Evolutionary conservation across 2,113 vertebrate species (phyloP).

Genomic region (Petrocephalus zakoni): DNA sequence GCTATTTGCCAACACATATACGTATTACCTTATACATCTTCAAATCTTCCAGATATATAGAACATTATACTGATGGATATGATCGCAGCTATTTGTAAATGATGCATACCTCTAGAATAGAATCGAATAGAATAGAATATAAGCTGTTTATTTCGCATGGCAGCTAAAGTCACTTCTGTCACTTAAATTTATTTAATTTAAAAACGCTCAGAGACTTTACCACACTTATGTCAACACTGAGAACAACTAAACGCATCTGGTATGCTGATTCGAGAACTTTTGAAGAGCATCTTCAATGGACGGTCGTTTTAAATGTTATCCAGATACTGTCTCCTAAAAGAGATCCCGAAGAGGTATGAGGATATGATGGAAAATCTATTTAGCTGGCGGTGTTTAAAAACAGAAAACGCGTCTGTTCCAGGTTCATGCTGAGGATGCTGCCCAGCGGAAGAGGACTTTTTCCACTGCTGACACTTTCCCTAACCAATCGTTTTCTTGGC

Average conservation of each 20-base stretch:
- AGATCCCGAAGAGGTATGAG: constrained; percentile 29
- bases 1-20: no score
- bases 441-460: neutral
- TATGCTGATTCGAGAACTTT: constrained; percentile 43
- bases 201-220: constrained; percentile 38
- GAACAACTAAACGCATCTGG: constrained; percentile 58
- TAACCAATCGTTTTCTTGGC: neutral
- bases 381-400: constrained; percentile 23
- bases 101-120: constrained; percentile 20
- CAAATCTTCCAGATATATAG: neutral
- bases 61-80: constrained; percentile 32
- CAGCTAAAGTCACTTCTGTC: constrained; percentile 18
- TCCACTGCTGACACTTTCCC: neutral
- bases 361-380: constrained; percentile 42
- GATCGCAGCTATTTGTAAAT: constrained; percentile 32
- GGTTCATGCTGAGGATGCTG: neutral
- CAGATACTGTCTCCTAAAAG: constrained; percentile 41
- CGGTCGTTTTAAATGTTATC: constrained; percentile 33
- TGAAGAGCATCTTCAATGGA: constrained; percentile 33
- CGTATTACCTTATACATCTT: neutral
- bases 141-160: constrained; percentile 46
- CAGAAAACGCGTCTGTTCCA: neutral
- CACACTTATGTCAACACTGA: constrained; percentile 41
- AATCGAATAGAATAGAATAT: constrained; percentile 22
- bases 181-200: neutral